Conservation (phyloP, 2,888 invertebrate genomes). For the Habroteleia sp. region DNA sequence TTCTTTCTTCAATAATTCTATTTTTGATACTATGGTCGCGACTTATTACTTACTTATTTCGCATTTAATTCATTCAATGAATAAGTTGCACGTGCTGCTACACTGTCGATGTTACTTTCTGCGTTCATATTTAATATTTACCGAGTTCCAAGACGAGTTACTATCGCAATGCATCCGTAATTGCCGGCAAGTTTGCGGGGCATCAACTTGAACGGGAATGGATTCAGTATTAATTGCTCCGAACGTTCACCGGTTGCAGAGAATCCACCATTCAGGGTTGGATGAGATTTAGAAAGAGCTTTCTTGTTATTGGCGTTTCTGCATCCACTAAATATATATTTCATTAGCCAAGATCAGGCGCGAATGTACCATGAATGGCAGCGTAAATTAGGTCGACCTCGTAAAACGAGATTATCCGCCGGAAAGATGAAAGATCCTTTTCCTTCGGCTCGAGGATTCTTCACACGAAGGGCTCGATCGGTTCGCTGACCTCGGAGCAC, state of each 20-base stretch:
- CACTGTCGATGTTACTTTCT: conserved; percentile 13
- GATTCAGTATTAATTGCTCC: conserved; percentile 60
- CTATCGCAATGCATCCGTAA: conserved; percentile 66
- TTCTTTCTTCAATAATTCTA: too few relatives aligned
- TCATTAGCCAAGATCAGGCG: conserved; percentile 49
- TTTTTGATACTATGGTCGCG: too few relatives aligned
- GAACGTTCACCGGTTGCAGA: conserved; percentile 56
- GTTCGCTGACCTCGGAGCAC: conserved; percentile 62
- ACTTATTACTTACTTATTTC: too few relatives aligned
- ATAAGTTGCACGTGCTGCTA: conserved; percentile 6
- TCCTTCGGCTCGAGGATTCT: conserved; percentile 47
- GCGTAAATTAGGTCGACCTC: conserved; percentile 60
- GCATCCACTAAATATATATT: conserved; percentile 38
- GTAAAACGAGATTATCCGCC: conserved; percentile 62
- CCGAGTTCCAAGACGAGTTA: conserved; percentile 41
- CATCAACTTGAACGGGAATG: conserved; percentile 35
- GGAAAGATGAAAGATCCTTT: conserved; percentile 62
- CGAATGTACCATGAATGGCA: conserved; percentile 46
- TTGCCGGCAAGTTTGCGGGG: conserved; percentile 46
- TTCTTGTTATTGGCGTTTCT: conserved; percentile 19
- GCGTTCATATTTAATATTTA: conserved; percentile 50
- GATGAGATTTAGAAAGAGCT: conserved; percentile 61
- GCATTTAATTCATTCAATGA: conserved; percentile 5
- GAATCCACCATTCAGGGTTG: conserved; percentile 62
- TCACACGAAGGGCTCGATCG: conserved; percentile 56